Percentiles rank a stretch among this genome's conserved stretches.
Evolutionary conservation across 2,888 invertebrate species (phyloP).

Genomic region (Bedellia somnulentella): DNA sequence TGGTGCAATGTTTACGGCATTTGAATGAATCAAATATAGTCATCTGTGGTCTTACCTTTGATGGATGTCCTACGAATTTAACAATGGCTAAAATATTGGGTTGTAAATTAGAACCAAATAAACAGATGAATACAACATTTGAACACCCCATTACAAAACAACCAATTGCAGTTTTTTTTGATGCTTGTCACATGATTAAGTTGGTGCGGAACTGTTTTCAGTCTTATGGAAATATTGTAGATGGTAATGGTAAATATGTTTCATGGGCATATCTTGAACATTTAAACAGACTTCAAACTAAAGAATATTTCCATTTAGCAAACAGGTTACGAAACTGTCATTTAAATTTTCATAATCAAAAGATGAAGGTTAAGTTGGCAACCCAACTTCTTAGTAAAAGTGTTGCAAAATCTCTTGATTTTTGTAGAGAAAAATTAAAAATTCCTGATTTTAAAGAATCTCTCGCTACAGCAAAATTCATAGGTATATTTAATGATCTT

Average conservation of each 20-base stretch:
- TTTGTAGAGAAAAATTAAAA: slow-evolving; percentile 7
- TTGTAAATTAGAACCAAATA: neutral
- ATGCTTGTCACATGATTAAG: slow-evolving; percentile 3
- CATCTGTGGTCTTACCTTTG: slow-evolving; percentile 3
- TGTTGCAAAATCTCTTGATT: slow-evolving; percentile 7
- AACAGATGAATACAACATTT: slow-evolving; percentile 1
- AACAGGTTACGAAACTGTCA: slow-evolving; percentile 7
- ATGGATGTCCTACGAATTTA: slow-evolving; percentile 1
- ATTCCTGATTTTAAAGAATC: slow-evolving; percentile 3
- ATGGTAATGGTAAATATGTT: no score
- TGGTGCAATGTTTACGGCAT: slow-evolving; percentile 1
- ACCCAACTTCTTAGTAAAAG: slow-evolving; percentile 9
- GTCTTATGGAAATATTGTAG: no score
- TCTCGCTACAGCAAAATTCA: slow-evolving; percentile 8
- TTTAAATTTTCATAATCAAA: slow-evolving; percentile 8
- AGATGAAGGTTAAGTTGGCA: slow-evolving; percentile 12
- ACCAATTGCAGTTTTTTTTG: slow-evolving; percentile 2
- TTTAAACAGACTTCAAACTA: no score
- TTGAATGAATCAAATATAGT: slow-evolving; percentile 1
- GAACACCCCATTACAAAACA: neutral
- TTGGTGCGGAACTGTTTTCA: neutral
- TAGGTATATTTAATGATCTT: slow-evolving; percentile 8
- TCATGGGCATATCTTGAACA: no score
- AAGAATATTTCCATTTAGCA: neutral
- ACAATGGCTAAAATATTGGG: neutral